Conservation (phyloP, 2,888 invertebrate genomes). For the Synanthedon tipuliformis region DNA sequence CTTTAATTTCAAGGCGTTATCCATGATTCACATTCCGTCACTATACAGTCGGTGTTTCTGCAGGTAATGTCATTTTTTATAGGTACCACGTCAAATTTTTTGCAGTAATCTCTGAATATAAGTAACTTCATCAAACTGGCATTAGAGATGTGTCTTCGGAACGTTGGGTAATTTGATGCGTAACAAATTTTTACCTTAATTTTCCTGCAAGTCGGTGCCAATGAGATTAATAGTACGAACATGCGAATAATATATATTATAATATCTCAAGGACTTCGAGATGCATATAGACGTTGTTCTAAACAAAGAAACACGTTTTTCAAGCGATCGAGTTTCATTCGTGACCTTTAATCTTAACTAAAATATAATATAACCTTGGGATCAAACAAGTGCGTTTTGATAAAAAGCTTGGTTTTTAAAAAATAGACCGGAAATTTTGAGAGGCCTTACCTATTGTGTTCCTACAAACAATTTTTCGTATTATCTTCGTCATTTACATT, state of each 20-base stretch:
- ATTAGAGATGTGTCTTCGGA: no score
- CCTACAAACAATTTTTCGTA: neutral
- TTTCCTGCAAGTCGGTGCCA: no score
- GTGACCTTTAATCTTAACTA: neutral
- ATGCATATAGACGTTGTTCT: neutral
- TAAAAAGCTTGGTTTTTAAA: neutral
- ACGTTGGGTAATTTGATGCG: no score
- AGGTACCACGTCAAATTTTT: neutral
- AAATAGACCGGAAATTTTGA: neutral
- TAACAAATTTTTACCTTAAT: no score
- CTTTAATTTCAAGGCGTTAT: conserved; percentile 20
- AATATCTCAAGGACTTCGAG: neutral
- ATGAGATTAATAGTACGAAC: no score
- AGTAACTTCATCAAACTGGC: no score
- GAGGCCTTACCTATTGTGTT: neutral
- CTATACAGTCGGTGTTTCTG: conserved; percentile 7
- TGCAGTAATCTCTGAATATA: neutral
- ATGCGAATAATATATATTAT: no score
- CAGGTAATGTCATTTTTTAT: neutral
- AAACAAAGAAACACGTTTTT: neutral
- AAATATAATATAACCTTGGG: neutral
- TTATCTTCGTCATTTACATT: neutral
- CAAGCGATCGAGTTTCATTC: neutral
- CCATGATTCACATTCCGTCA: conserved; percentile 23
- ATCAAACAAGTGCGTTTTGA: neutral